These are phyloP conservation scores for Eospalax fontanierii DNA, from an alignment of 2,797 vertebrate species.

Conservation along the genomic window DNA sequence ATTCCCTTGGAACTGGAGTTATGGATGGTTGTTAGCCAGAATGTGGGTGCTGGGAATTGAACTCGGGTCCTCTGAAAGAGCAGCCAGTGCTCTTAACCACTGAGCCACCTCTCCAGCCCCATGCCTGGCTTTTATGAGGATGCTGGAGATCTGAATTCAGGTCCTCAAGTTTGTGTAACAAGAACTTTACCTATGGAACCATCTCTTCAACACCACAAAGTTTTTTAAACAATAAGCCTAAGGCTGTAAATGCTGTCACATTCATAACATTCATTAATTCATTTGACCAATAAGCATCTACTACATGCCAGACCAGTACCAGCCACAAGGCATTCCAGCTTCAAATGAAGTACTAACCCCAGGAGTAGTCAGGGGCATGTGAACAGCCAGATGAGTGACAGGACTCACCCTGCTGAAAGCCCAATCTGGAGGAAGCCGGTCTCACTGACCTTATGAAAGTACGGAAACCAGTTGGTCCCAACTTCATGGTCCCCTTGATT, in stretches of 20 bases:
- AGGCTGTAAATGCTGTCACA: not conserved
- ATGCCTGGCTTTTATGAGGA: not conserved
- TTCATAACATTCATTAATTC: not conserved
- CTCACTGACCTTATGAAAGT: constrained; percentile 95
- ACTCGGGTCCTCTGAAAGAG: too few species aligned
- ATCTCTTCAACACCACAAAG: not conserved
- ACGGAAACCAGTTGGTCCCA: constrained; percentile 97
- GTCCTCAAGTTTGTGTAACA: not conserved
- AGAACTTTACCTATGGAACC: not conserved
- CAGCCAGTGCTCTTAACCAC: too few species aligned
- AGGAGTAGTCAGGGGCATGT: not conserved
- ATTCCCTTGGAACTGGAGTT: too few species aligned
- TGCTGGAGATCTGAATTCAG: not conserved
- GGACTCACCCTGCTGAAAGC: not conserved
- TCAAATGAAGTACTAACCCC: not conserved
- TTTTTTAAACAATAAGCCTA: not conserved
- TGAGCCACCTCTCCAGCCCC: too few species aligned
- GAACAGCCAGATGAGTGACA: not conserved
- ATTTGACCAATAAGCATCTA: not conserved
- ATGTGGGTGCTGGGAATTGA: too few species aligned
- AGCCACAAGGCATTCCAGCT: too few species aligned
- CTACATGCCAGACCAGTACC: not conserved
- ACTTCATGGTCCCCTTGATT: constrained; percentile 95
- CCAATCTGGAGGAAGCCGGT: not conserved
- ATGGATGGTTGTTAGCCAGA: too few species aligned